Percentiles rank a stretch among this genome's conserved stretches.
Conservation (phyloP, 2,113 vertebrate species). For the Corvus moneduloides region DNA sequence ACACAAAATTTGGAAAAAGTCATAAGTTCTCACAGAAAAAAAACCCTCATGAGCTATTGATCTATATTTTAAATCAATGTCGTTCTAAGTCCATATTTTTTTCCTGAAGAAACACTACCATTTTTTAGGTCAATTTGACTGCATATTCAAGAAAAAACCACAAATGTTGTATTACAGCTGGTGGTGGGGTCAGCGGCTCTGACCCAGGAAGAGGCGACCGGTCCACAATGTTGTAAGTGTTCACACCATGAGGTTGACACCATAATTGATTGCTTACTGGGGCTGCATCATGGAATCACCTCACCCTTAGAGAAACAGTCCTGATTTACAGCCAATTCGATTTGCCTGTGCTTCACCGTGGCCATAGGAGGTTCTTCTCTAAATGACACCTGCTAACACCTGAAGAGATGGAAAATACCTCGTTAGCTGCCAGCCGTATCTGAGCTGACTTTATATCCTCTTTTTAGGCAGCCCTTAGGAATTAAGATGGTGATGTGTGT, state of each 20-base stretch:
- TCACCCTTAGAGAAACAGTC: background rate
- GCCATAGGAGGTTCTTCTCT: background rate
- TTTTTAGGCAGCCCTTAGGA: background rate
- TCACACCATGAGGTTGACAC: background rate
- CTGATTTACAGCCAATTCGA: background rate
- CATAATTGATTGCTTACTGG: background rate
- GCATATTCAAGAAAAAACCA: background rate
- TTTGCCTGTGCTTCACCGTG: background rate
- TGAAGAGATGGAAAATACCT: background rate
- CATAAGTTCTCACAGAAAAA: background rate
- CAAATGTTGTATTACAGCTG: background rate
- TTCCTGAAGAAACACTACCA: background rate
- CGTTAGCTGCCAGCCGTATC: background rate
- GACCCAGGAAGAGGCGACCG: no score
- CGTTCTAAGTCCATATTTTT: background rate
- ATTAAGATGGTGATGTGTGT: background rate
- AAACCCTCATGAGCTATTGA: background rate
- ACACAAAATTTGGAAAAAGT: background rate
- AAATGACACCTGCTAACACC: background rate
- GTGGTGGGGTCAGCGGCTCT: no score
- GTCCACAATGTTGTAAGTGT: background rate
- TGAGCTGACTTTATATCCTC: background rate
- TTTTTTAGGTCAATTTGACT: background rate
- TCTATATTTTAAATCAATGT: background rate
- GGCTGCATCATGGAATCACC: background rate